Evolutionary conservation across 2,113 vertebrate species (phyloP).

Genomic region (Sturnus vulgaris): DNA sequence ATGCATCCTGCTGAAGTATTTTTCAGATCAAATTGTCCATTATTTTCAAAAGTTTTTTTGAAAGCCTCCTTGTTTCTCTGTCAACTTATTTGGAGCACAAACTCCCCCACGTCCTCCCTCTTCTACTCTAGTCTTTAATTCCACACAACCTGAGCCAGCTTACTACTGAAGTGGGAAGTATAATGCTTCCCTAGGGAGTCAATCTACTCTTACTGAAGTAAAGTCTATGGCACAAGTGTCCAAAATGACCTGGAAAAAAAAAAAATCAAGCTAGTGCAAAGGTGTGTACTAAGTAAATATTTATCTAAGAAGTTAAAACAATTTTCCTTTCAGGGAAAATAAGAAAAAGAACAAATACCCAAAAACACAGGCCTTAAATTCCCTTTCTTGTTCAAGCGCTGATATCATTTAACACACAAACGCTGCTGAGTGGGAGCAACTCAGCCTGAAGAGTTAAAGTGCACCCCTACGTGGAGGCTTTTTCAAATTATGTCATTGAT

Average conservation of each 20-base stretch:
- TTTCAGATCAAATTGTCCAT: neutral
- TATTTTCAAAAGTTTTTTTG: neutral
- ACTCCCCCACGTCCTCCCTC: neutral
- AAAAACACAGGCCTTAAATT: neutral
- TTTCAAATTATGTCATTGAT: constrained; percentile 4
- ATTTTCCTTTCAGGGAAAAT: neutral
- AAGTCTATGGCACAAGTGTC: neutral
- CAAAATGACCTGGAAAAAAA: neutral
- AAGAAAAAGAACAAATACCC: neutral
- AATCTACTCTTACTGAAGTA: neutral
- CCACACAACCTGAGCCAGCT: neutral
- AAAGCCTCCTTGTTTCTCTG: neutral
- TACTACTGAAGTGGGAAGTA: neutral
- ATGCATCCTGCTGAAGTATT: neutral
- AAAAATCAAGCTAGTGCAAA: neutral
- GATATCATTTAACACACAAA: neutral
- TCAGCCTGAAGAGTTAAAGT: constrained; percentile 7
- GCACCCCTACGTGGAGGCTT: neutral
- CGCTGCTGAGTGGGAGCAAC: neutral
- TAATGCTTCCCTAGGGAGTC: neutral
- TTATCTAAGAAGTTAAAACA: neutral
- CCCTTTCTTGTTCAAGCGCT: neutral
- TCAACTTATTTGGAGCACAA: neutral
- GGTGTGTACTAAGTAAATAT: neutral
- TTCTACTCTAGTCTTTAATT: neutral